Conservation (phyloP, 1,140 invertebrate species). For the Drosophila prosaltans region DNA sequence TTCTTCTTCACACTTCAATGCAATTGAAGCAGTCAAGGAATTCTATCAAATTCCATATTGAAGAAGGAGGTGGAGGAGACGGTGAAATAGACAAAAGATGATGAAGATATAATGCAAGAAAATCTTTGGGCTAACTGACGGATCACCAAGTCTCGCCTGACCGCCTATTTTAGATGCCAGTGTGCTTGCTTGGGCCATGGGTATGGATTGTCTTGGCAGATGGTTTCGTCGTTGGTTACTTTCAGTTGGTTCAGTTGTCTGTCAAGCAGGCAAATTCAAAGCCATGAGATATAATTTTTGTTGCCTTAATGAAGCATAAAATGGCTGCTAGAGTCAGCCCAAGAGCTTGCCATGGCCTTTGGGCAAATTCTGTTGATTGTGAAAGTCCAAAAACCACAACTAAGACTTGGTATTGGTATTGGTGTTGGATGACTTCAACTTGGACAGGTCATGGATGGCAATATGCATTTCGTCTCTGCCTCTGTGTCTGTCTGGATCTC, state of each 20-base stretch:
- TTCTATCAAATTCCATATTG: no score
- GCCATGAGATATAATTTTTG: constrained; percentile 70
- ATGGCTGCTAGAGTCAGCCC: constrained; percentile 48
- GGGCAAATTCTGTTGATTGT: constrained; percentile 52
- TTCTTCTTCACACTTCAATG: no score
- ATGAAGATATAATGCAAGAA: constrained; percentile 41
- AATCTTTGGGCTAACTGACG: constrained; percentile 33
- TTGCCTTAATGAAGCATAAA: constrained; percentile 78
- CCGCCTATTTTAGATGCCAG: constrained; percentile 19
- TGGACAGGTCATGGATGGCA: constrained; percentile 27
- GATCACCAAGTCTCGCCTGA: constrained; percentile 21
- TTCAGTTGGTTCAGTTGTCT: constrained; percentile 29
- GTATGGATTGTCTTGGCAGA: background rate
- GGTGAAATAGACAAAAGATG: constrained; percentile 13
- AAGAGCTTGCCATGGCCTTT: constrained; percentile 11
- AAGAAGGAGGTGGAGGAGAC: no score
- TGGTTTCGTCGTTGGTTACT: background rate
- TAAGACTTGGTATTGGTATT: background rate
- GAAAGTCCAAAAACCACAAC: constrained; percentile 45
- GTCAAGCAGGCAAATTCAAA: constrained; percentile 44
- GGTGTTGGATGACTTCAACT: constrained; percentile 12
- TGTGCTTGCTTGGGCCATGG: background rate
- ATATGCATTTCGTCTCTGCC: constrained; percentile 24
- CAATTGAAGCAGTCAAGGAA: no score
- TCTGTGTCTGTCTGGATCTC: no score